Evolutionary conservation across 2,113 vertebrate genomes (phyloP).

Genomic region (Tenebrosternarchus preto): DNA sequence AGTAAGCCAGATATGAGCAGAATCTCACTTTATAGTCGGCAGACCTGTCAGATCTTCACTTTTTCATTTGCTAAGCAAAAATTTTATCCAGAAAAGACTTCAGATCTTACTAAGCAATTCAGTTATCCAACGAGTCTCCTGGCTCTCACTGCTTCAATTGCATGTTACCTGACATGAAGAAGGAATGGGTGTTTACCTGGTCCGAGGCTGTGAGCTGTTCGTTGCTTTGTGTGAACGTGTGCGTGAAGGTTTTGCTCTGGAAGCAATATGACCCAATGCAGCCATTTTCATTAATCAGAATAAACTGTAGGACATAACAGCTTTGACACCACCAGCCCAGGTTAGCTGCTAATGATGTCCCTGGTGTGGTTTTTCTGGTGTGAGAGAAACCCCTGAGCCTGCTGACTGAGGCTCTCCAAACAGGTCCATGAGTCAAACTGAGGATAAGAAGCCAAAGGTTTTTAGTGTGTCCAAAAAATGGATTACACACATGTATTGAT

Average conservation of each 20-base stretch:
- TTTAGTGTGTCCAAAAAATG: slow-evolving; percentile 7
- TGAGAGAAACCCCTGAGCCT: slow-evolving; percentile 12
- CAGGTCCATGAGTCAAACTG: slow-evolving; percentile 32
- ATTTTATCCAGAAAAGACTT: not conserved
- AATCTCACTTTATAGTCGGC: not conserved
- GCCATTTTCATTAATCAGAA: slow-evolving; percentile 42
- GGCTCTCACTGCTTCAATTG: not conserved
- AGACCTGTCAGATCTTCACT: not conserved
- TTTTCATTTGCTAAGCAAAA: slow-evolving; percentile 9
- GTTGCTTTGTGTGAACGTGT: not conserved
- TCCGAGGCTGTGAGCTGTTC: not conserved
- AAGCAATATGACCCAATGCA: slow-evolving; percentile 8
- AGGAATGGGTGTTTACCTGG: not conserved
- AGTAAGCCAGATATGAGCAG: slow-evolving; percentile 17
- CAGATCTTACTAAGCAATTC: not conserved
- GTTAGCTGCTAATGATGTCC: slow-evolving; percentile 50
- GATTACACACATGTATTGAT: not conserved
- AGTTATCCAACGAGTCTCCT: not conserved
- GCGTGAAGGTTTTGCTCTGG: not conserved
- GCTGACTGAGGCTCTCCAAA: slow-evolving; percentile 27
- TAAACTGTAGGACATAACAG: slow-evolving; percentile 37
- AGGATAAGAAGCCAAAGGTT: slow-evolving; percentile 24
- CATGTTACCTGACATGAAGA: not conserved
- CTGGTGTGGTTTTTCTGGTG: slow-evolving; percentile 24
- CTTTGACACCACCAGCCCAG: slow-evolving; percentile 32